Base-by-base conservation (phyloP, 2,888 invertebrate species). In the Germaria angustata region DNA sequence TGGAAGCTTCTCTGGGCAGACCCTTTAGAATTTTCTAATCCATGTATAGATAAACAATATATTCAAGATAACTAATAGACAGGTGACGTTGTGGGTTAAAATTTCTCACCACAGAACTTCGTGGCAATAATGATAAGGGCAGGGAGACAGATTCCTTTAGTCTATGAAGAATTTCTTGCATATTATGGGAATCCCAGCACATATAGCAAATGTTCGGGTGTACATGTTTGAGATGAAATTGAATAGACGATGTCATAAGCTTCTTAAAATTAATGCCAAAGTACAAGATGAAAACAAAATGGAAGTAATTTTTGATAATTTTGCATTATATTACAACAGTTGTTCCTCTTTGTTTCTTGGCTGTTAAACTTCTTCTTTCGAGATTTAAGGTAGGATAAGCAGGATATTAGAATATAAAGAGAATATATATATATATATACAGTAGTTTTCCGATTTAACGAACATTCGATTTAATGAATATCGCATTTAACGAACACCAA, bases 21-120 rank as follows among this genome's bases (percentile, higher is more conserved):
- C n/a, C 24, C 22, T 28, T 66, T 55, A n/a, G 46, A 46, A 49
- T 9, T n/a, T 1, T 17, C 28, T 13, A 53, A 44, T 46, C 44
- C 32, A 55, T 11, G 41, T 39, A 15, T 13, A 73, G 55, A 11
- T 20, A 20, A 13, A 39, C 55, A 44, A 44, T 55, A 6, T 32
- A 49, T 68, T 13, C n/a, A 46, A 24, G 36, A 28, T 36, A 53
- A 69, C 55, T 39, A 57, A 65, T 49, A 53, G 84, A 85, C 87
- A 87, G 87, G 87, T 87, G 86, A 82, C 86, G 68, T 83, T 81
- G 79, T 63, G 84, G 80, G 84, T 84, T 81, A 72, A 84, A 86
- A 85, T 84, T 86, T 86, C 87, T 84, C 86, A 86, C 82, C 78
- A 75, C 66, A 65, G 8, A 28, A 55, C 57, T 72, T 39, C n/a